Evolutionary conservation across 2,888 invertebrate species (phyloP).

Genomic region (Cyclophora albipunctata): DNA sequence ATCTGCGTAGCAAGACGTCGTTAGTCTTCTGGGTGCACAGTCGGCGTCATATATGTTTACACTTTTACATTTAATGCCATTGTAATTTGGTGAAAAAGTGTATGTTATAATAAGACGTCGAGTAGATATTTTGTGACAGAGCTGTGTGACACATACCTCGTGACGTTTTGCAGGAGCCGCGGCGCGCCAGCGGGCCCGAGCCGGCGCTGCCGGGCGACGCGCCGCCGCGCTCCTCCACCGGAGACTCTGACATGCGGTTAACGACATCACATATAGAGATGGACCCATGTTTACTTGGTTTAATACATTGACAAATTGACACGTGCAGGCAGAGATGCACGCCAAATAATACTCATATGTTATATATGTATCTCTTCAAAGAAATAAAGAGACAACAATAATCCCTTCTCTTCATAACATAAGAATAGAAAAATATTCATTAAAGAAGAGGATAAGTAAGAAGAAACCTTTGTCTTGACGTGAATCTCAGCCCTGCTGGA

Average conservation of each 20-base stretch:
- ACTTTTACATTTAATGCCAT: background rate
- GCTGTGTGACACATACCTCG: slow-evolving; percentile 77
- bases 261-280: background rate
- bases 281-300: background rate
- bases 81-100: background rate
- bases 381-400: too few species aligned
- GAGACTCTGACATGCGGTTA: slow-evolving; percentile 74
- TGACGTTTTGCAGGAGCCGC: slow-evolving; percentile 91
- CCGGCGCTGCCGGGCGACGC: slow-evolving; percentile 82
- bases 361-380: too few species aligned
- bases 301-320: slow-evolving; percentile 4
- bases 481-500: too few species aligned
- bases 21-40: too few species aligned
- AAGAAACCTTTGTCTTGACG: too few species aligned
- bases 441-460: too few species aligned
- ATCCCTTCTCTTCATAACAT: too few species aligned
- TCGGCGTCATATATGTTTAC: too few species aligned
- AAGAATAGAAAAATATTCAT: too few species aligned
- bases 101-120: background rate
- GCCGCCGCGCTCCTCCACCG: slow-evolving; percentile 83
- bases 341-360: too few species aligned
- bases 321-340: background rate
- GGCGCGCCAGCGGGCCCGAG: slow-evolving; percentile 82
- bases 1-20: too few species aligned
- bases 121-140: too few species aligned